These are phyloP conservation scores for Meganola albula DNA, from an alignment of 2,888 invertebrate genomes.

Conservation along the genomic window DNA sequence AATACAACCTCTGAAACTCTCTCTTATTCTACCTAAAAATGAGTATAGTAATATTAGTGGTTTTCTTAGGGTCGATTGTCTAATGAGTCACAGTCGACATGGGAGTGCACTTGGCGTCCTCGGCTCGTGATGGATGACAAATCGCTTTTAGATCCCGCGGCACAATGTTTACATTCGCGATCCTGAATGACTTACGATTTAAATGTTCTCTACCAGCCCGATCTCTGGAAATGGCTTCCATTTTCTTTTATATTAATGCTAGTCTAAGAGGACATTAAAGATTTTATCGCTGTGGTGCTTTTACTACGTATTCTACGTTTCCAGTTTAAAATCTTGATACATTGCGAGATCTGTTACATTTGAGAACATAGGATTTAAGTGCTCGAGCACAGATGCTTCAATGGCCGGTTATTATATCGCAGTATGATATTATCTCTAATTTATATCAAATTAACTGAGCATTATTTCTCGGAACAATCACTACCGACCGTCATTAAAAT, in stretches of 20 bases:
- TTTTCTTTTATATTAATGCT: constrained; percentile 22
- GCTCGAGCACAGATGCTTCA: too few species aligned
- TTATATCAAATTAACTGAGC: constrained; percentile 23
- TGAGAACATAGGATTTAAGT: too few species aligned
- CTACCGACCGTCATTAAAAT: constrained; percentile 27
- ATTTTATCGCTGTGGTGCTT: constrained; percentile 9
- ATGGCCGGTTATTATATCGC: not conserved
- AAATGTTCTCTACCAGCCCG: constrained; percentile 33
- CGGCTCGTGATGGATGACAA: constrained; percentile 65
- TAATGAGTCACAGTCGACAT: constrained; percentile 70
- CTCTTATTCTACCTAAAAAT: too few species aligned
- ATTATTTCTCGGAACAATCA: constrained; percentile 28
- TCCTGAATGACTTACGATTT: constrained; percentile 47
- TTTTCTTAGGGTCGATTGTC: constrained; percentile 60
- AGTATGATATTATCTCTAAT: constrained; percentile 23
- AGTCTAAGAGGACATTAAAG: constrained; percentile 15
- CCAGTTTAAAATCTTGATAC: too few species aligned
- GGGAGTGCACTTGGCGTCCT: constrained; percentile 67
- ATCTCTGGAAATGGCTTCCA: constrained; percentile 26
- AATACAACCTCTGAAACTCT: too few species aligned
- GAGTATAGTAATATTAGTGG: constrained; percentile 33
- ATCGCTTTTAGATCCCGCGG: constrained; percentile 59
- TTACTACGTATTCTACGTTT: too few species aligned
- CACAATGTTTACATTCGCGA: constrained; percentile 41
- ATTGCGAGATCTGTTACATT: too few species aligned